phyloP scores from a whole-genome alignment of 2,113 vertebrate genomes.

The Rutilus rutilus region DNA sequence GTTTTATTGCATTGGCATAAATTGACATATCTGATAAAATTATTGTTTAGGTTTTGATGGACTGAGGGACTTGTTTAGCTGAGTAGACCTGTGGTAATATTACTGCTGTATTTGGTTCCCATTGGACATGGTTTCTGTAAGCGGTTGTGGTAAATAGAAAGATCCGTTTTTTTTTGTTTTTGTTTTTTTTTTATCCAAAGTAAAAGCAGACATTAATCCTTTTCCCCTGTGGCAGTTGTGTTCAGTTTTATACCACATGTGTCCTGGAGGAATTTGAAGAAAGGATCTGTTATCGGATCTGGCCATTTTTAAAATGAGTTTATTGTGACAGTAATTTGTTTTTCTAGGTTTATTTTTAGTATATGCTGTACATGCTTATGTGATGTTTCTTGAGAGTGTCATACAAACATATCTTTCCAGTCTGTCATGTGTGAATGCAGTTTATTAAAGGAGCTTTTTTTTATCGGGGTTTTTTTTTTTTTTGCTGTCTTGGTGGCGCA shows the following conservation, averaged over 20 bases:
- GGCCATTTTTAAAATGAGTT: not conserved
- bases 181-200: not conserved
- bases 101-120: not conserved
- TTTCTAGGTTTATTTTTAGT: conserved; percentile 1
- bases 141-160: not conserved
- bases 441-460: not conserved
- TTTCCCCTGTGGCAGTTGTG: not conserved
- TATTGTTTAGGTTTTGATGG: not conserved
- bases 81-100: not conserved
- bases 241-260: not conserved
- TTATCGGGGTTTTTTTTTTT: not conserved
- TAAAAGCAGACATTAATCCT: not conserved
- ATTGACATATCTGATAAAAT: not conserved
- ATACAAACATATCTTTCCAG: not conserved
- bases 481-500: too few relatives aligned
- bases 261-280: not conserved
- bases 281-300: not conserved
- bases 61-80: not conserved
- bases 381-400: not conserved
- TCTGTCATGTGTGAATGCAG: not conserved
- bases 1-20: not conserved
- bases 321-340: not conserved
- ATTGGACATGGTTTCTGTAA: not conserved
- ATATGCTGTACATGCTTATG: not conserved
- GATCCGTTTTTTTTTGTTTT: not conserved